Conservation (phyloP, 2,797 vertebrate genomes). For the Rhinella marina region DNA sequence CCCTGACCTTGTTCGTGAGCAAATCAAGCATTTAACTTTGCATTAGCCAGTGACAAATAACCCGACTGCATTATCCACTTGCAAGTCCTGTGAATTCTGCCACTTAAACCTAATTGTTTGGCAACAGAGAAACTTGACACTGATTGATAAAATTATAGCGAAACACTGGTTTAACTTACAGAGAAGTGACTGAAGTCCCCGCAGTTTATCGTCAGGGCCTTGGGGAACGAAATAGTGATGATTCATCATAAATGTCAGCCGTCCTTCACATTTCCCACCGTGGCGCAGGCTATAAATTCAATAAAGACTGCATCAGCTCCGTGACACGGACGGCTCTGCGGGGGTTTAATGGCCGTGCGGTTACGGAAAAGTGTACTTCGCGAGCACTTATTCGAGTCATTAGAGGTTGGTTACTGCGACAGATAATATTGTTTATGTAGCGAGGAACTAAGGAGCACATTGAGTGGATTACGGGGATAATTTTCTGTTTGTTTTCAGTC, state of each 20-base stretch:
- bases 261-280: neutral
- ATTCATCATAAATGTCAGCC: constrained; percentile 45
- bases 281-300: constrained; percentile 36
- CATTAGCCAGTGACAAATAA: constrained; percentile 50
- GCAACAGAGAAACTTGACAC: constrained; percentile 63
- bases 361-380: constrained; percentile 39
- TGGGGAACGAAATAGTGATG: constrained; percentile 55
- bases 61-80: constrained; percentile 39
- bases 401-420: constrained; percentile 39
- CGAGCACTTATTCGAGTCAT: constrained; percentile 39
- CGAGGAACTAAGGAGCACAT: neutral
- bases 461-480: neutral
- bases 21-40: constrained; percentile 52
- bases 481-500: constrained; percentile 24
- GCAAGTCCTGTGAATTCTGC: constrained; percentile 61
- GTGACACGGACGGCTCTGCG: neutral
- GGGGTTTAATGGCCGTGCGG: constrained; percentile 27
- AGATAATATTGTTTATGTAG: constrained; percentile 38
- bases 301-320: constrained; percentile 44
- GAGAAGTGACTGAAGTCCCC: constrained; percentile 58
- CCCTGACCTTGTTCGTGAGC: constrained; percentile 45
- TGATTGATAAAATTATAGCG: constrained; percentile 64
- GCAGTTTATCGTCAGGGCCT: constrained; percentile 51
- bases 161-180: constrained; percentile 60
- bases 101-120: constrained; percentile 65